Evolutionary conservation across 2,888 invertebrate genomes (phyloP), one percentile per base, ranked within the genome.

Genomic region (Autographa pulchrina): DNA sequence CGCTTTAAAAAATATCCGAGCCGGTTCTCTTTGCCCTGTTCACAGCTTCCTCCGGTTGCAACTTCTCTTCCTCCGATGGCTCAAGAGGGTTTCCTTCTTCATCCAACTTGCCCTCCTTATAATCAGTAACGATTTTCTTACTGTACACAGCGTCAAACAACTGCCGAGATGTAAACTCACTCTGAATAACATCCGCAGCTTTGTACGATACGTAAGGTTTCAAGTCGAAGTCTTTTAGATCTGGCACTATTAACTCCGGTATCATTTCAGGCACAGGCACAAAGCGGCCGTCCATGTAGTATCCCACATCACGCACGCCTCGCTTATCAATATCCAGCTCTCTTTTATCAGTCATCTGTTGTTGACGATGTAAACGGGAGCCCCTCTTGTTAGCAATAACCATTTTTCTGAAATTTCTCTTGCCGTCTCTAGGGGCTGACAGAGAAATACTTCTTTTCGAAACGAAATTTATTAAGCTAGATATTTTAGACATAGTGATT

Each of bases 151-250:
- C 97, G 87, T 98, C 96, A 88, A 98, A 98, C 61, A 99, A 94
- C 92, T 98, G 97, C 88, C 98, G 91, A 0, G 99, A 96, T 0
- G 98, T 99, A 85, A 99, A 98, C 92, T 98, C 97, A 0, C 97
- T 96, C 89, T 99, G 98, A 14, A 96, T 92, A 0, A 99, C 97
- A 70, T 98, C 97, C 4, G 97, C 96, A 0, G 97, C 96, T 91
- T 97, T 97, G 91, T 99, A 99, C 0, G 99, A 98, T 0, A 99
- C 99, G 86, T 99, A 99, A 0, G 99, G 99, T 91, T 98, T 99
- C 25, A 99, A 93, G 93, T 97, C 94, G 88, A 98, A 99, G 80
- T 96, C 97, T 77, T 96, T 97, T 32, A 99, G 93, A 91, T 99
- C 97, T 0, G 99, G 99, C 2, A 99, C 99, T 70, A 99, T 97